Base-by-base conservation (phyloP, 1,140 invertebrate genomes). In the Uloborus diversus region DNA sequence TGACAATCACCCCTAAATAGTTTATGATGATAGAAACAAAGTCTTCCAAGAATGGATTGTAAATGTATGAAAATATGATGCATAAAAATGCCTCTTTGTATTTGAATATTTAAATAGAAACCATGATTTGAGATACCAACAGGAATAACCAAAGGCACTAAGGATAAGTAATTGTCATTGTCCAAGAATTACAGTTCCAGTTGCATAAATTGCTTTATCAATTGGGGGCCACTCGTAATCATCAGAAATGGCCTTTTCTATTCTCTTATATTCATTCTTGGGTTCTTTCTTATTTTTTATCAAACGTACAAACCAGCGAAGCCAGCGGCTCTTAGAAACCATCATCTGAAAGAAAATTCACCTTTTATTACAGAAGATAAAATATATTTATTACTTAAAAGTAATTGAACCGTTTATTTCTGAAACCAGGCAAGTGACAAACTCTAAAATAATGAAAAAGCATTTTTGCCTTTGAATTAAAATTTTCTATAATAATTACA, bases 181-280 rank as follows among this genome's bases (percentile, higher is more conserved):
- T 35, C 49, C 51, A 47, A 68, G 37, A 17, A 79, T n/a, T 4
- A 79, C 61, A 25, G 76, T 53, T 56, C 64, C 76, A 47, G 51
- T 42, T 33, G 65, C 64, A 62, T 49, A 57, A 49, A 69, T 57
- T 23, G 76, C 47, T 28, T 61, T 57, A 33, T 79, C 35, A 2
- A 61, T 37, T 25, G 56, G 64, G 11, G 76, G 76, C 76, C 76
- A 79, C 13, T 35, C 27, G 9, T 79, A 69, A 42, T 79, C 65
- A 47, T 56, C 37, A 27, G 35, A 61, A 20, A 79, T 25, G 23
- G 20, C 65, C 5, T 68, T 69, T 11, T 79, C 65, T 20, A 79
- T 79, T 59, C 65, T 42, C 37, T 79, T 79, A 37, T 59, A 79
- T 47, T 79, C 76, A 51, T 79, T 79, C 32, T 79, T 79, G 4